phyloP scores from a whole-genome alignment of 2,888 invertebrate species.

The Oscheius sp. region DNA sequence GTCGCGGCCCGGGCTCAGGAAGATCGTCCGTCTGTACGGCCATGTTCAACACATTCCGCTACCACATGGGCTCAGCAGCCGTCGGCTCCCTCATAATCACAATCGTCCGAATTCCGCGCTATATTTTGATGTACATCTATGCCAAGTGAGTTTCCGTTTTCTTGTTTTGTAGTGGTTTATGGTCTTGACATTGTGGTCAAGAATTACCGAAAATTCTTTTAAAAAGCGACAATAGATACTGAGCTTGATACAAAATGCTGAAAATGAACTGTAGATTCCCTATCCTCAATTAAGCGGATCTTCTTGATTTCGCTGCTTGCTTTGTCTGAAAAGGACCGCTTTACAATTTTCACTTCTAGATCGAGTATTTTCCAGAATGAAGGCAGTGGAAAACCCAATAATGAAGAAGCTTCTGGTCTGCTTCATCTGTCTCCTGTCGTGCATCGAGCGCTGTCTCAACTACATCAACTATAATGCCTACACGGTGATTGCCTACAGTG shows the following conservation, averaged over 20 bases:
- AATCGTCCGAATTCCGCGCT: constrained; percentile 75
- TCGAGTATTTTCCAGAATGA: constrained; percentile 66
- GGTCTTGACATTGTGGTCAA: too few species aligned
- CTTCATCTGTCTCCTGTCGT: constrained; percentile 90
- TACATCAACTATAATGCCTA: constrained; percentile 95
- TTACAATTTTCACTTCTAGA: too few species aligned
- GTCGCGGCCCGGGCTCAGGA: background rate
- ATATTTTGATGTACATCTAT: constrained; percentile 74
- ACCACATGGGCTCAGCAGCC: constrained; percentile 75
- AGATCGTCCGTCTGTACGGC: constrained; percentile 28
- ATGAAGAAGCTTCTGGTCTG: constrained; percentile 78
- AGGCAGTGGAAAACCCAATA: constrained; percentile 72
- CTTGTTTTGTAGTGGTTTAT: background rate
- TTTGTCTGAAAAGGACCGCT: too few species aligned
- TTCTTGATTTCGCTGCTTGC: background rate
- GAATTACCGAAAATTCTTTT: too few species aligned
- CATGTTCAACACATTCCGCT: constrained; percentile 61
- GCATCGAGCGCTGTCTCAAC: constrained; percentile 89
- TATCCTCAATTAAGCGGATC: background rate
- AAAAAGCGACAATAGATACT: too few species aligned
- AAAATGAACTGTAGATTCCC: too few species aligned
- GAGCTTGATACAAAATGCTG: too few species aligned
- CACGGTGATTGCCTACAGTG: constrained; percentile 91
- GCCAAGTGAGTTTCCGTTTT: constrained; percentile 74
- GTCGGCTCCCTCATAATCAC: constrained; percentile 75